Percentiles rank a stretch among this genome's conserved stretches.
These are phyloP conservation scores for Exephanes ischioxanthus DNA, from an alignment of 2,888 invertebrate species.

Conservation along the genomic window DNA sequence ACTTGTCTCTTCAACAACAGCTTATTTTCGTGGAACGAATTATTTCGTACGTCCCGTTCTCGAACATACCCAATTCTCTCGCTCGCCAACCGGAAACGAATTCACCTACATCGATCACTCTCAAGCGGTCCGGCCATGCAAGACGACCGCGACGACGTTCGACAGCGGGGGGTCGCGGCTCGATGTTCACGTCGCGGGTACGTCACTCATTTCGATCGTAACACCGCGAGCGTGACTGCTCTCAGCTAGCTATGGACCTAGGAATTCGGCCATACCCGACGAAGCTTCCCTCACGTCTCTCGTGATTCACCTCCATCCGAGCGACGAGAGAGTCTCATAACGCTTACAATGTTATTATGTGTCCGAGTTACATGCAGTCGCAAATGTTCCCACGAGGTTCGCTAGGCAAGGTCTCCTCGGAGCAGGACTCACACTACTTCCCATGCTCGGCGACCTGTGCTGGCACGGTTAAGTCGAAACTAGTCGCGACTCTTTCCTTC, in stretches of 20 bases:
- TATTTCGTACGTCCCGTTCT: not conserved
- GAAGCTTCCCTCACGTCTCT: conserved; percentile 40
- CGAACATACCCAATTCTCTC: conserved; percentile 11
- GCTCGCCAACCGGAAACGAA: conserved; percentile 69
- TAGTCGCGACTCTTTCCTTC: not conserved
- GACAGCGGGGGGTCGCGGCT: conserved; percentile 80
- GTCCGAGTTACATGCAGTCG: conserved; percentile 39
- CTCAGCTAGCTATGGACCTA: conserved; percentile 69
- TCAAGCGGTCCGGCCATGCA: conserved; percentile 73
- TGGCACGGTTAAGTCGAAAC: conserved; percentile 7
- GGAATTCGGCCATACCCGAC: conserved; percentile 72
- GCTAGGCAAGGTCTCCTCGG: not conserved
- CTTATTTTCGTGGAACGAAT: not conserved
- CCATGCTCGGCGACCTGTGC: not conserved
- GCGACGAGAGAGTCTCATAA: conserved; percentile 53
- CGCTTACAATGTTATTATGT: conserved; percentile 60
- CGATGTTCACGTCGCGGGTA: conserved; percentile 82
- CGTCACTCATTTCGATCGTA: conserved; percentile 82
- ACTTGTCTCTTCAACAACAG: not conserved
- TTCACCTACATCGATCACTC: conserved; percentile 82
- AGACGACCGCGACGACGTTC: conserved; percentile 78
- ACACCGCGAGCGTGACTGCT: conserved; percentile 71
- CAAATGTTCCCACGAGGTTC: conserved; percentile 58
- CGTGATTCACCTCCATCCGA: conserved; percentile 45
- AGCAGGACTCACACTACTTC: conserved; percentile 5